phyloP scores from a whole-genome alignment of 2,888 invertebrate species.

The Brassicogethes aeneus region DNA sequence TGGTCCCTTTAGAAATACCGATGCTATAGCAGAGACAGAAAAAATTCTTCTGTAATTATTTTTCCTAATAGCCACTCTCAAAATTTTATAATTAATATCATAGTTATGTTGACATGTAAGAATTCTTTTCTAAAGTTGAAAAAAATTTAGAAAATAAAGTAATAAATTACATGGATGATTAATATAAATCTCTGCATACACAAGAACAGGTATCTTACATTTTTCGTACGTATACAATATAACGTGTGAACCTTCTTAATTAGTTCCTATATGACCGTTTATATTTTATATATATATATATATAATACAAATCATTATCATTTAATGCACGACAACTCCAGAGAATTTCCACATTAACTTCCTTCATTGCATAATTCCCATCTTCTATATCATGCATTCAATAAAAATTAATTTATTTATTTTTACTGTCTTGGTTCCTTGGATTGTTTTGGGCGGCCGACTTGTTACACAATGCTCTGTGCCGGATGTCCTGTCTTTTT shows the following conservation, averaged over 20 bases:
- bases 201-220: not conserved
- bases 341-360: too few relatives aligned
- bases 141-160: slow-evolving; percentile 9
- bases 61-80: not conserved
- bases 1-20: slow-evolving; percentile 19
- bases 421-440: not conserved
- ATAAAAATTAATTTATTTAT: too few relatives aligned
- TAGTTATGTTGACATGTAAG: not conserved
- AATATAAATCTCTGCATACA: slow-evolving; percentile 7
- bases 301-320: too few relatives aligned
- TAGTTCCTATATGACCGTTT: slow-evolving; percentile 16
- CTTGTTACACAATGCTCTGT: not conserved
- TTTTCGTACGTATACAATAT: slow-evolving; percentile 3
- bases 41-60: slow-evolving; percentile 5
- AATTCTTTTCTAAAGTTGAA: slow-evolving; percentile 1
- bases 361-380: too few relatives aligned
- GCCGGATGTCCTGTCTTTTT: slow-evolving; percentile 34
- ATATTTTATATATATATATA: too few relatives aligned
- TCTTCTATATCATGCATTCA: too few relatives aligned
- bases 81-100: slow-evolving; percentile 2
- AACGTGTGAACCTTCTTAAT: slow-evolving; percentile 28
- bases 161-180: slow-evolving; percentile 8
- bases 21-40: slow-evolving; percentile 17
- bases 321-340: too few relatives aligned
- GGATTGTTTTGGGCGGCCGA: too few relatives aligned